Percentiles rank a stretch among this genome's conserved stretches.
These are phyloP conservation scores for Ceratosolen solmsi DNA, from an alignment of 1,140 invertebrate genomes.

Conservation along the genomic window DNA sequence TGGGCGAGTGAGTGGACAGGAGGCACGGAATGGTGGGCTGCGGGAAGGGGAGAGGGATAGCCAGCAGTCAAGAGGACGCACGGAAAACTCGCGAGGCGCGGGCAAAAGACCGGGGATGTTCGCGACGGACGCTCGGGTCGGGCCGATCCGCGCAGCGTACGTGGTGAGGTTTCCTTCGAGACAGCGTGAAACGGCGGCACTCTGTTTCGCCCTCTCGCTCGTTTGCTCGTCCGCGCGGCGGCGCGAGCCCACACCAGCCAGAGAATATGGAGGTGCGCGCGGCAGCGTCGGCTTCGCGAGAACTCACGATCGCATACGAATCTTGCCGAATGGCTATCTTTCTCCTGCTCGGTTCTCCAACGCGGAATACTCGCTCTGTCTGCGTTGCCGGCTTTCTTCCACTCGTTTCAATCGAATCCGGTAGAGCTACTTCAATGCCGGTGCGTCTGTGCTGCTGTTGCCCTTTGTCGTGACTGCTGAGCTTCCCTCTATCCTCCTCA, in stretches of 20 bases:
- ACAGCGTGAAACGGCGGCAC: slow-evolving; percentile 24
- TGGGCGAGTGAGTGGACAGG: too few relatives aligned
- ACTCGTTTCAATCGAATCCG: slow-evolving; percentile 34
- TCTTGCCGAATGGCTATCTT: background rate
- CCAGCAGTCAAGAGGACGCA: background rate
- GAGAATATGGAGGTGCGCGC: slow-evolving; percentile 52
- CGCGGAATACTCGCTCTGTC: background rate
- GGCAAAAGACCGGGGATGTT: background rate
- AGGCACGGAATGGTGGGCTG: too few relatives aligned
- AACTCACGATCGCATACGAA: slow-evolving; percentile 32
- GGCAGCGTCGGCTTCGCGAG: slow-evolving; percentile 42
- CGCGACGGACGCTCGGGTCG: slow-evolving; percentile 61
- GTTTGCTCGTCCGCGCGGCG: background rate
- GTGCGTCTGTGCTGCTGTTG: background rate
- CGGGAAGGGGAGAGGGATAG: too few relatives aligned
- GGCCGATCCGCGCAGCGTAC: slow-evolving; percentile 66
- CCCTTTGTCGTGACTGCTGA: background rate
- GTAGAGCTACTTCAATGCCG: slow-evolving; percentile 6
- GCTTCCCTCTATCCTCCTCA: background rate
- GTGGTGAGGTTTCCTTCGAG: slow-evolving; percentile 32
- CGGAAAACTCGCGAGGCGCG: slow-evolving; percentile 55
- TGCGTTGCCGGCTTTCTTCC: background rate
- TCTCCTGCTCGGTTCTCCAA: background rate
- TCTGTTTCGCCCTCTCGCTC: background rate
- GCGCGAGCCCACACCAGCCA: slow-evolving; percentile 46